phyloP scores from a whole-genome alignment of 2,888 invertebrate genomes.

The Protodeltote pygarga region DNA sequence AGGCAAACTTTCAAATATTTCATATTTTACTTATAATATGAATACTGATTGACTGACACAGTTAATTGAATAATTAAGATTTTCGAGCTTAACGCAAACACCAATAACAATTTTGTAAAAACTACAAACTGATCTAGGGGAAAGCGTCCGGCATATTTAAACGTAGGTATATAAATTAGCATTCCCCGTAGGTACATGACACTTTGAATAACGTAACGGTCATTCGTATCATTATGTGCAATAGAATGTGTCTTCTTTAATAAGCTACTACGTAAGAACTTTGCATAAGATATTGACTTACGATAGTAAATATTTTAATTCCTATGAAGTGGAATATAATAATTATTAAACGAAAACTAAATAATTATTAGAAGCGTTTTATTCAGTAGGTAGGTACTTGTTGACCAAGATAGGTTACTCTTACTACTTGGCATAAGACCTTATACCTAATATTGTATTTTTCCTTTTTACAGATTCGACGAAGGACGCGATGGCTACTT shows the following conservation, averaged over 20 bases:
- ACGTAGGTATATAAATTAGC: slow-evolving; percentile 53
- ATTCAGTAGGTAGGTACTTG: too few relatives aligned
- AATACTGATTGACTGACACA: slow-evolving; percentile 28
- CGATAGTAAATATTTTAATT: too few relatives aligned
- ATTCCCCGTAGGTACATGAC: slow-evolving; percentile 55
- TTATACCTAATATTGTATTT: slow-evolving; percentile 5
- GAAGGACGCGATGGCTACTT: slow-evolving; percentile 95
- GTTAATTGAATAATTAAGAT: slow-evolving; percentile 18
- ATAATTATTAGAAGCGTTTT: too few relatives aligned
- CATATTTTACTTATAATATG: neutral
- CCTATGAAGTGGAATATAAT: too few relatives aligned
- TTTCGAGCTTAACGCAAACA: slow-evolving; percentile 22
- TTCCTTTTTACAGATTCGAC: slow-evolving; percentile 91
- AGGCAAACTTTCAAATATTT: slow-evolving; percentile 32
- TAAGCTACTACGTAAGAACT: slow-evolving; percentile 29
- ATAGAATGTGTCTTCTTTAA: slow-evolving; percentile 41
- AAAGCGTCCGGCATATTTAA: slow-evolving; percentile 55
- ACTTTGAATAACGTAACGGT: slow-evolving; percentile 56
- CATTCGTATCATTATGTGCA: slow-evolving; percentile 48
- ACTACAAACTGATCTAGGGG: slow-evolving; percentile 25
- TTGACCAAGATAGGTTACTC: too few relatives aligned
- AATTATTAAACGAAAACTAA: too few relatives aligned
- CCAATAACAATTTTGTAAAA: slow-evolving; percentile 4
- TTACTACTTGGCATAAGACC: too few relatives aligned
- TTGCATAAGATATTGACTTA: slow-evolving; percentile 1